phyloP scores from a whole-genome alignment of 2,797 vertebrate species.

The Philypnodon macrostomus region DNA sequence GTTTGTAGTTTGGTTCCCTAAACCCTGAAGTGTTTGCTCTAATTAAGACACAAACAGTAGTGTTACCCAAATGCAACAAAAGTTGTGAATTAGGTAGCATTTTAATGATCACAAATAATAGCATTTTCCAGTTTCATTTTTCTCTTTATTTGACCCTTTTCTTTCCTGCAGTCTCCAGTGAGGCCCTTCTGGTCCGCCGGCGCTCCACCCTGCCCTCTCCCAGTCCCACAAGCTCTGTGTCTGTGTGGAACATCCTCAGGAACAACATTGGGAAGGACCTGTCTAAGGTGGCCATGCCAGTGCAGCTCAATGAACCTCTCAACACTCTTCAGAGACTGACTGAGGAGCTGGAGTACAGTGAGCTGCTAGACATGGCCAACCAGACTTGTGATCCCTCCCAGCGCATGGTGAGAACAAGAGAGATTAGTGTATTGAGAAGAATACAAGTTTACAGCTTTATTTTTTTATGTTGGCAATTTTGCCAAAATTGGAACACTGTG shows the following conservation, averaged over 20 bases:
- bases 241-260: conserved; percentile 93
- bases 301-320: conserved; percentile 92
- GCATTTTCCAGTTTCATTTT: too few species aligned
- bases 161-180: conserved; percentile 49
- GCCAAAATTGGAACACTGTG: too few species aligned
- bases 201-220: conserved; percentile 81
- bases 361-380: conserved; percentile 88
- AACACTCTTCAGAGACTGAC: conserved; percentile 94
- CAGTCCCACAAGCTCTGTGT: conserved; percentile 84
- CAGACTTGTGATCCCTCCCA: conserved; percentile 77
- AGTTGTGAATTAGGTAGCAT: too few species aligned
- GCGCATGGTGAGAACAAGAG: conserved; percentile 87
- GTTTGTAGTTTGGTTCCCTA: too few species aligned
- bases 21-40: too few species aligned
- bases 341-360: conserved; percentile 94
- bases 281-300: conserved; percentile 96
- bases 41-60: too few species aligned
- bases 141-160: not conserved
- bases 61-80: too few species aligned
- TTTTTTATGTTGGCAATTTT: too few species aligned
- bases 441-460: too few species aligned
- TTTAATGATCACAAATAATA: not conserved
- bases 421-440: too few species aligned
- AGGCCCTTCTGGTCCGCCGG: conserved; percentile 30
- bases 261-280: conserved; percentile 98